phyloP scores from a whole-genome alignment of 1,140 invertebrate genomes.

The Bombus sibiricus region DNA sequence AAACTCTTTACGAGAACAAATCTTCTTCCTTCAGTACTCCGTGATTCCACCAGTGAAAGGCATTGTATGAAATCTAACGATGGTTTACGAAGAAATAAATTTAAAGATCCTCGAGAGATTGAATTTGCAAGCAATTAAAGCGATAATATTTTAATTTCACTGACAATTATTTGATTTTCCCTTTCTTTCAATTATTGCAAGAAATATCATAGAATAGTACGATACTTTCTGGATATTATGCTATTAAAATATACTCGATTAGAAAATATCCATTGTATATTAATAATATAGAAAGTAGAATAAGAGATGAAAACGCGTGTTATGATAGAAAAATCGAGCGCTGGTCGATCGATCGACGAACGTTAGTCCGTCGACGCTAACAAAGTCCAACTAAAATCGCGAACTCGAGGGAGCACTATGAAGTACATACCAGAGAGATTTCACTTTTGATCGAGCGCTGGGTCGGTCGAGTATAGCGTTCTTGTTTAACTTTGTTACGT shows the following conservation, averaged over 20 bases:
- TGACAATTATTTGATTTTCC: background rate
- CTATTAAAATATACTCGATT: no score
- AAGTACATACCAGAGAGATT: background rate
- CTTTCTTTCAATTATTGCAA: background rate
- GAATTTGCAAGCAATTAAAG: background rate
- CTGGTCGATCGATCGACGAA: background rate
- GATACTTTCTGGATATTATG: no score
- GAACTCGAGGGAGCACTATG: background rate
- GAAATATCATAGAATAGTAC: background rate
- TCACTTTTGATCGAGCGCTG: conserved; percentile 2
- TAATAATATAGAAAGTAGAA: no score
- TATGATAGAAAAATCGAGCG: background rate
- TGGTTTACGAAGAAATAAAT: background rate
- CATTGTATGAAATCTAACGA: background rate
- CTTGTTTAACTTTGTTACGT: background rate
- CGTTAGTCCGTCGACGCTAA: background rate
- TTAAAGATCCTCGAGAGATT: background rate
- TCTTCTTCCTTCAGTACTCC: background rate
- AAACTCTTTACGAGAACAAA: background rate
- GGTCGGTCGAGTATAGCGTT: background rate
- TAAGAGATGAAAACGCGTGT: background rate
- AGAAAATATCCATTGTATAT: no score
- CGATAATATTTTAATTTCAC: background rate
- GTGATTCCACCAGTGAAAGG: background rate
- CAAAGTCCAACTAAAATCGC: background rate